Evolutionary conservation across 2,888 invertebrate genomes (phyloP), one percentile per base, ranked within the genome.

Genomic region (Hedychridium roseum): DNA sequence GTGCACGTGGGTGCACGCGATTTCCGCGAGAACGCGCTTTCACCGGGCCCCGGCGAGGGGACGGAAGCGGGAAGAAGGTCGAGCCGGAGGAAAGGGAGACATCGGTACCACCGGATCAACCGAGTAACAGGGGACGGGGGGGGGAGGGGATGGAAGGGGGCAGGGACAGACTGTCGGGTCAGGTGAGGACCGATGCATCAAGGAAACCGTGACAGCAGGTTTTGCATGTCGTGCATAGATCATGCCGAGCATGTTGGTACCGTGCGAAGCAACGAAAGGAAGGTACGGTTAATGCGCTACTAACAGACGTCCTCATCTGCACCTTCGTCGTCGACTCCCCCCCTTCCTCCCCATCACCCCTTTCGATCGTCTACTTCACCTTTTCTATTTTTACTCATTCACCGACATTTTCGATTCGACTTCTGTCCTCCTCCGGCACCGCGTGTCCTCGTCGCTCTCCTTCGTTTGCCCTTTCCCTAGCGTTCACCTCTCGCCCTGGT

Each of bases 131-230:
- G 46, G 38, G 43, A 17, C 28, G 47, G 27, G 17, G 26, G 21
- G 36, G 48, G 17, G 28, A 30, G 40, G 35, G 28, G 35, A 12
- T 2, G 46, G 27, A 21, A 39, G 39, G 16, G 37, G 43, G 36
- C 39, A 43, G 40, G 42, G 21, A 17, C n/a, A n/a, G n/a, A n/a
- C n/a, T n/a, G n/a, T n/a, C 52, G 53, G 54, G 56, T 58, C 57
- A 64, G 62, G 54, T 63, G 63, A 63, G 65, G 59, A 57, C 65
- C 69, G 56, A 68, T 71, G 68, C 70, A 71, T 71, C 71, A 68
- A 67, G 65, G 65, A 61, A 66, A 67, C 61, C 67, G 65, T 69
- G 71, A 71, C 66, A 68, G 57, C 57, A 61, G 62, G 56, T 56
- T 65, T 57, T 55, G 63, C 64, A 54, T 60, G 60, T 53, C 61